These are phyloP conservation scores for Panzeria rudis DNA, from an alignment of 2,888 invertebrate genomes.

Conservation along the genomic window DNA sequence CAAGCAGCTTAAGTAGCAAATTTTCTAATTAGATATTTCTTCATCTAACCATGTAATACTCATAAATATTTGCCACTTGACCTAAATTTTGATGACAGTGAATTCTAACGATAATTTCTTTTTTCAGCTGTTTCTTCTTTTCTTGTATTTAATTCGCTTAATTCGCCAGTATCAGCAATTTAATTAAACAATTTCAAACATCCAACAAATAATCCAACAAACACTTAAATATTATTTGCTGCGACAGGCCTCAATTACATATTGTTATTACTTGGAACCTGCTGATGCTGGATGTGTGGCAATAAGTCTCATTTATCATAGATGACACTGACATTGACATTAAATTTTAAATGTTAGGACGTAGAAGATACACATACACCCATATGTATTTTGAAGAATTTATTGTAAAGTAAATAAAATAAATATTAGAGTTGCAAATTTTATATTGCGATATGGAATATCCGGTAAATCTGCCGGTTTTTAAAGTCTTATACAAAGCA, in stretches of 20 bases:
- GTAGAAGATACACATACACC: not conserved
- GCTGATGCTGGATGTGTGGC: not conserved
- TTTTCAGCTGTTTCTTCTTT: not conserved
- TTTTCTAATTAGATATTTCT: not conserved
- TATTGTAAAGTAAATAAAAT: not conserved
- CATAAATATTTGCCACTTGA: conserved; percentile 39
- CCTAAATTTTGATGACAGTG: conserved; percentile 45
- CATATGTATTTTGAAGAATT: not conserved
- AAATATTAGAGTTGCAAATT: not conserved
- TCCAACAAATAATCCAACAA: conserved; percentile 47
- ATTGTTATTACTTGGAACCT: not conserved
- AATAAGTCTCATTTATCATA: conserved; percentile 48
- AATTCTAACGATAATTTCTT: conserved; percentile 23
- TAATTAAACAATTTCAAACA: conserved; percentile 62
- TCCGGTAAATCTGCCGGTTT: too few species aligned
- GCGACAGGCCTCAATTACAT: not conserved
- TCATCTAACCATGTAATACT: conserved; percentile 4
- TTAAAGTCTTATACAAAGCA: too few species aligned
- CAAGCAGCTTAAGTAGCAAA: not conserved
- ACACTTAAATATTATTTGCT: conserved; percentile 24
- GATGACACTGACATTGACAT: conserved; percentile 68
- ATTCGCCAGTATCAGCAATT: conserved; percentile 50
- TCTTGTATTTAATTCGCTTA: conserved; percentile 53
- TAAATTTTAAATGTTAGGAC: conserved; percentile 30
- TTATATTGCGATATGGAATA: too few species aligned